A percentile compares a stretch with the other conserved stretches of the same genome.
Evolutionary conservation across 2,113 vertebrate species (phyloP).

Genomic region (Mus pahari): DNA sequence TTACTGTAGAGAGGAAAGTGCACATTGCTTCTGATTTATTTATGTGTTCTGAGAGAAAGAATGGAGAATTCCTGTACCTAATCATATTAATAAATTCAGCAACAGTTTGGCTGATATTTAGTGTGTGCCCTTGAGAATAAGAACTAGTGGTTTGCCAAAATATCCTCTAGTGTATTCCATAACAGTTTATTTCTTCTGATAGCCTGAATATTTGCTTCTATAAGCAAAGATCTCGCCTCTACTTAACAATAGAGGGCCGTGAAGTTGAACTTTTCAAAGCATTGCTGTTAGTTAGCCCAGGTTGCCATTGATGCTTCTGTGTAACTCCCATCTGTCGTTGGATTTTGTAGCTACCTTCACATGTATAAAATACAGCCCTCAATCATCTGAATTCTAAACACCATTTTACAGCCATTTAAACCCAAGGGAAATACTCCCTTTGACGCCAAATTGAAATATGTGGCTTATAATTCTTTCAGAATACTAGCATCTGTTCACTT

Average conservation of each 20-base stretch:
- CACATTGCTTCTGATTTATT: conserved; percentile 75
- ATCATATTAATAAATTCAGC: conserved; percentile 76
- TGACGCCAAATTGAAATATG: conserved; percentile 4
- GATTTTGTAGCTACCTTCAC: conserved; percentile 3
- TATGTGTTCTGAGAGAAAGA: conserved; percentile 65
- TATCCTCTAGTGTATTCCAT: conserved; percentile 55
- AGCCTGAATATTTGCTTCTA: conserved; percentile 66
- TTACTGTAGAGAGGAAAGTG: conserved; percentile 74
- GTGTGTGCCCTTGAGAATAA: conserved; percentile 75
- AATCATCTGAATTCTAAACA: conserved; percentile 40
- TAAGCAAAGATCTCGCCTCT: conserved; percentile 65
- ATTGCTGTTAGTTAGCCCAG: conserved; percentile 51
- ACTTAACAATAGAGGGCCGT: background rate
- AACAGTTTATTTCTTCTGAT: conserved; percentile 75
- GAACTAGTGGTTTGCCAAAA: conserved; percentile 71
- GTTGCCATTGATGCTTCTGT: conserved; percentile 56
- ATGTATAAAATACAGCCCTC: conserved; percentile 12
- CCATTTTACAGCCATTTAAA: conserved; percentile 30
- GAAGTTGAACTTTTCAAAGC: conserved; percentile 57
- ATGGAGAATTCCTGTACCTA: conserved; percentile 78
- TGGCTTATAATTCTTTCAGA: conserved; percentile 12
- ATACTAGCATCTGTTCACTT: background rate
- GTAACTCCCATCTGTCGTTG: background rate
- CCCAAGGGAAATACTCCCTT: conserved; percentile 4
- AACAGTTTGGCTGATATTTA: conserved; percentile 75